Base-by-base conservation (phyloP, 1,140 invertebrate genomes). In the Pteromalus puparum region DNA sequence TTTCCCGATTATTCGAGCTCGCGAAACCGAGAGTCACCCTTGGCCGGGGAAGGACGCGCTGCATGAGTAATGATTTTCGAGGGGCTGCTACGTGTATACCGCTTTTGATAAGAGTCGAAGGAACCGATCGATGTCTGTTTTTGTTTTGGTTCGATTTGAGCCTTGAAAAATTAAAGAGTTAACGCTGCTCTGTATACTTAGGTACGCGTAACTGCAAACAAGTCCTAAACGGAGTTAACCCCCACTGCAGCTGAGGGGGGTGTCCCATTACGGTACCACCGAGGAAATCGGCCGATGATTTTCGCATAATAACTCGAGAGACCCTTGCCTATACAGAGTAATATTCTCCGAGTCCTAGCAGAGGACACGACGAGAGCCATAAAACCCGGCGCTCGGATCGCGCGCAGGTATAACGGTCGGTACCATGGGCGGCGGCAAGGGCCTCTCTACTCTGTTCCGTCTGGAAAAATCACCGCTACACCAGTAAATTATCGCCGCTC, bases 401-500 rank as follows among this genome's bases (percentile, higher is more conserved):
- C 34, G 21, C 73, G 34, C 73, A 74, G 73, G 73, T 74, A 74
- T 74, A 46, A 46, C 34, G 30, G 30, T 21, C 34, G 38, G 34
- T 21, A n/a, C 15, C 13, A 15, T 48, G 65, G 65, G 65, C 18
- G 15, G 46, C 13, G 24, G 70, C 38, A 4, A 74, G 18, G 80
- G 77, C 42, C 30, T 70, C 73, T 48, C 65, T 46, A 48, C 42
- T 34, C 30, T 34, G 3, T 5, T 4, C 3, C 30, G 30, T 34
- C 30, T 34, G 75, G 67, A 76, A 87, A 82, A 87, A 61, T 21
- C 21, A n/a, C 80, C 83, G 83, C 86, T 84, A 83, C 67, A 82
- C 83, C 76, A 80, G 86, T 87, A 87, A 87, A 87, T 87, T 80
- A 85, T 42, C 79, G 70, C 30, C 21, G 34, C 61, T n/a, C n/a